Base-by-base conservation (phyloP, 2,797 vertebrate species). In the Chrosomus eos region DNA sequence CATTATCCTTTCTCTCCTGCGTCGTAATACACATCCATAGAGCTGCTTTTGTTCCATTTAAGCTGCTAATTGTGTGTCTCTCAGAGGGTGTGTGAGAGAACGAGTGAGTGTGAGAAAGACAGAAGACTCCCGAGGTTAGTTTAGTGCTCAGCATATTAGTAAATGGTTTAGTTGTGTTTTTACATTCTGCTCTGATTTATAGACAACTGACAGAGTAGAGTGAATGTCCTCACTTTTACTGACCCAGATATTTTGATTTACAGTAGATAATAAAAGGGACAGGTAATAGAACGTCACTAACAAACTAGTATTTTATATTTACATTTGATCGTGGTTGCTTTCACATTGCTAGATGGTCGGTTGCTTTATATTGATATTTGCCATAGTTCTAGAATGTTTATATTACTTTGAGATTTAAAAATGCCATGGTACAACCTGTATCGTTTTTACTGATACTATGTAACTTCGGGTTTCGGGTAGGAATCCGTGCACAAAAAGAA, bases 1-100 rank as follows among this genome's bases (percentile, higher is more conserved):
- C 67, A 51, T 64, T 81, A 85, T 77, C 73, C 58, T 76, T 53
- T 38, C 82, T 71, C 80, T 83, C 74, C 68, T 82, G 64, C 26
- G 11, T 28, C 84, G 75, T 71, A 86, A 51, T 86, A 80, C 51
- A 58, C 62, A 72, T 67, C 70, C 76, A 85, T 79, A 77, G 68
- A 87, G 75, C 83, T 14, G n/a, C 82, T 77, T 86, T 87, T 88
- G 84, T 89, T 78, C 66, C 51, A 23, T 53, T 74, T 85, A 82
- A 85, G 31, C 85, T 74, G 66, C 64, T 89, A 86, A 83, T 83
- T 83, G 68, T 77, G 62, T 18, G 67, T 82, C 71, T 86, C 31
- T 74, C 72, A 21, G 21, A 62, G 72, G 64, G 82, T 38, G 78
- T 82, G 72, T 76, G 86, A 78, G 82, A 53, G 67, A 51, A 26